These are phyloP conservation scores for Anoncus sp. DNA, from an alignment of 2,888 invertebrate genomes.

Conservation along the genomic window DNA sequence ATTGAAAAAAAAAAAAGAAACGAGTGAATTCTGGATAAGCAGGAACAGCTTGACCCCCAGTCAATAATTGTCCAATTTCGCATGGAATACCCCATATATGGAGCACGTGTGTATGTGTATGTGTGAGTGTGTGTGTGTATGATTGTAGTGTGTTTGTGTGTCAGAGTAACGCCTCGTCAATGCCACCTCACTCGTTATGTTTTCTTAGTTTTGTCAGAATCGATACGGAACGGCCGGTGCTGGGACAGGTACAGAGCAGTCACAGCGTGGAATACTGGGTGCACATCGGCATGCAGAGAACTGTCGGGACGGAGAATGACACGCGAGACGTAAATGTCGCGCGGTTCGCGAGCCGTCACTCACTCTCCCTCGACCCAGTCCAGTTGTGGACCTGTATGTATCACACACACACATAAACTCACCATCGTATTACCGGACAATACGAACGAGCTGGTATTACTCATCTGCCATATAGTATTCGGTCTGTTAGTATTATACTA, in stretches of 20 bases:
- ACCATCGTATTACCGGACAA: slow-evolving; percentile 28
- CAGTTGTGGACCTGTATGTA: slow-evolving; percentile 41
- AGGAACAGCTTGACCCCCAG: too few relatives aligned
- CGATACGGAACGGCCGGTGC: slow-evolving; percentile 51
- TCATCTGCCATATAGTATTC: slow-evolving; percentile 25
- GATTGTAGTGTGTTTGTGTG: slow-evolving; percentile 1
- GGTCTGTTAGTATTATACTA: slow-evolving; percentile 39
- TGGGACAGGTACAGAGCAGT: slow-evolving; percentile 32
- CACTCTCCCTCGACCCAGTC: slow-evolving; percentile 48
- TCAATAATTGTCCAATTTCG: not conserved
- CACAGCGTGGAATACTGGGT: slow-evolving; percentile 38
- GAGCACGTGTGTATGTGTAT: not conserved
- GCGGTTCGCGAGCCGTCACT: slow-evolving; percentile 62
- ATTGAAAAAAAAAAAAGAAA: too few relatives aligned
- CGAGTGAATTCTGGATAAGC: not conserved
- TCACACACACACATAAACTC: not conserved
- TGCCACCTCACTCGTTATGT: slow-evolving; percentile 43
- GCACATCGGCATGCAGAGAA: slow-evolving; percentile 42
- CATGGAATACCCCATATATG: not conserved
- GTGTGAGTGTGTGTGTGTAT: too few relatives aligned
- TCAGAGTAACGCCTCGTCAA: slow-evolving; percentile 52
- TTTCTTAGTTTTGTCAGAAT: slow-evolving; percentile 60
- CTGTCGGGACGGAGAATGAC: slow-evolving; percentile 56
- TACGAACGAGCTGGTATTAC: slow-evolving; percentile 41
- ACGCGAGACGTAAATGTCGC: slow-evolving; percentile 63